Percentiles rank a stretch among this genome's conserved stretches.
Conservation (phyloP, 37 sponge, comb jelly and placozoan species). For the Chondrosia reniformis region DNA sequence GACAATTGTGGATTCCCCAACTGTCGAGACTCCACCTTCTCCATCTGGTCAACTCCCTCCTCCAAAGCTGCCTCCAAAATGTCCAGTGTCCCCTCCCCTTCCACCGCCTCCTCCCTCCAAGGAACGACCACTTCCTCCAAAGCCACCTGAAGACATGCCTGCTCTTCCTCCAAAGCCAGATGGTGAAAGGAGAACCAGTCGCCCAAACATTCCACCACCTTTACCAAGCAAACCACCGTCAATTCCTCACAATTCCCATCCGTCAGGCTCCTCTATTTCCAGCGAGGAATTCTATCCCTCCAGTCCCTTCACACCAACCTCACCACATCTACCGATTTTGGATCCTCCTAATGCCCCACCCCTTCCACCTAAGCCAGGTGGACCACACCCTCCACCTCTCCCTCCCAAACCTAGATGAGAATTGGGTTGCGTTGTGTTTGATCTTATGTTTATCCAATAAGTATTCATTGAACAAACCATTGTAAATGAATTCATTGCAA, state of each 20-base stretch:
- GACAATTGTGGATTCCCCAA: too few species aligned
- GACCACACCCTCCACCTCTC: constrained; percentile 21
- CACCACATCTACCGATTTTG: neutral
- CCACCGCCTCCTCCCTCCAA: too few species aligned
- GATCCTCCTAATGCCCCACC: constrained; percentile 13
- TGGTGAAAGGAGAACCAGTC: neutral
- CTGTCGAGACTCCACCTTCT: too few species aligned
- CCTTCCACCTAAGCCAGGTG: neutral
- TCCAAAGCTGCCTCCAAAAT: too few species aligned
- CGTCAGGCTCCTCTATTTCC: neutral
- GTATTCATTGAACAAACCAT: too few species aligned
- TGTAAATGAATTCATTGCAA: too few species aligned
- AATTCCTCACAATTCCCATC: too few species aligned
- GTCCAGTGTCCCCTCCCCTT: too few species aligned
- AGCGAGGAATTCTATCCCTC: neutral
- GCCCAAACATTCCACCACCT: neutral
- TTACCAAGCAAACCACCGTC: neutral
- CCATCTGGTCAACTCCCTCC: too few species aligned
- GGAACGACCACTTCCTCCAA: neutral
- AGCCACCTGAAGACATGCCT: neutral
- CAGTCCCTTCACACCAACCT: neutral
- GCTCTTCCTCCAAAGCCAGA: neutral
- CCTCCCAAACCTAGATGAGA: constrained; percentile 13
- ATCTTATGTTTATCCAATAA: neutral
- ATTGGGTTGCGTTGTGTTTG: neutral